Conservation (phyloP, 2,888 invertebrate species). For the Germaria angustata region DNA sequence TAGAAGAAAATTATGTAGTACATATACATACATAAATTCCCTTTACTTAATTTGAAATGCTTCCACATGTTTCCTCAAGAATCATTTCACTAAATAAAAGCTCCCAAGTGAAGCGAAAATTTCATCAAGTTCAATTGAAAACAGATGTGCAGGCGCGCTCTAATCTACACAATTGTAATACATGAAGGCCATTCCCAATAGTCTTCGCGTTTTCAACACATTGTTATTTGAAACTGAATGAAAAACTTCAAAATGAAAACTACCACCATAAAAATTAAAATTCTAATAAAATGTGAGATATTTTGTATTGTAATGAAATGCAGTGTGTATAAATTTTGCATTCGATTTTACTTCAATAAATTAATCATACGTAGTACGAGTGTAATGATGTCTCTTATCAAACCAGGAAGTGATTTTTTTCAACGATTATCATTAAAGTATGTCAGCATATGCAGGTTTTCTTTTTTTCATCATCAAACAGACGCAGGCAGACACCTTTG, state of each 20-base stretch:
- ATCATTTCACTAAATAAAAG: not conserved
- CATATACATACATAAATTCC: too few species aligned
- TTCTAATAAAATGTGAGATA: constrained; percentile 8
- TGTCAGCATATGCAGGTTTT: constrained; percentile 49
- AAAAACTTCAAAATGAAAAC: not conserved
- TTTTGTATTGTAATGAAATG: constrained; percentile 39
- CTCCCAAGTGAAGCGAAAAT: not conserved
- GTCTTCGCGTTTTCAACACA: not conserved
- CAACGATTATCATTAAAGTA: constrained; percentile 50
- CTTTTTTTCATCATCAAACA: constrained; percentile 25
- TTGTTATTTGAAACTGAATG: not conserved
- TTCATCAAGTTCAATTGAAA: not conserved
- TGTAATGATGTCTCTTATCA: constrained; percentile 47
- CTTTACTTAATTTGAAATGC: not conserved
- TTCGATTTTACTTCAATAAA: constrained; percentile 55
- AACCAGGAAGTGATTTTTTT: constrained; percentile 58
- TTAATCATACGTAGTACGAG: constrained; percentile 48
- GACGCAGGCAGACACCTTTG: constrained; percentile 29
- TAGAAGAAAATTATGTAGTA: too few species aligned
- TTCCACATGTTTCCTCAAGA: not conserved
- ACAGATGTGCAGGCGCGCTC: constrained; percentile 29
- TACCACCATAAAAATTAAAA: constrained; percentile 10
- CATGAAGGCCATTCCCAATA: constrained; percentile 16
- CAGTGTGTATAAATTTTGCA: constrained; percentile 17
- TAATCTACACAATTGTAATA: constrained; percentile 5